phyloP scores from a whole-genome alignment of 2,888 invertebrate species.

The Endomychus coccineus region DNA sequence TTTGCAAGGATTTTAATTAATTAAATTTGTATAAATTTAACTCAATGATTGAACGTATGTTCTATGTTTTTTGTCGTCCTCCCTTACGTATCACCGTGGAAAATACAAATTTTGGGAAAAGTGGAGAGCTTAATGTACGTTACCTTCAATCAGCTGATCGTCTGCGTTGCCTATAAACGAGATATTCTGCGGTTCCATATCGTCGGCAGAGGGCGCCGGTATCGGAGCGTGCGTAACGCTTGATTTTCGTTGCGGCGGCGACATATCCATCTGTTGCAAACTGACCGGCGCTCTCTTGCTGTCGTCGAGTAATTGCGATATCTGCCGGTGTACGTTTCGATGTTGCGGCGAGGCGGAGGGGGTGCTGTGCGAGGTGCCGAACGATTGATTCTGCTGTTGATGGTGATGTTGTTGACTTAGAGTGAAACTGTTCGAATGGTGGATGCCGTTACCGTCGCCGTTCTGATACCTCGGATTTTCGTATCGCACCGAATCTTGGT shows the following conservation, averaged over 20 bases:
- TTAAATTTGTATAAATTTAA: too few species aligned
- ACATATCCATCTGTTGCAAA: slow-evolving; percentile 33
- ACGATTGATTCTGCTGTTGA: slow-evolving; percentile 49
- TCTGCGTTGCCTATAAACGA: slow-evolving; percentile 77
- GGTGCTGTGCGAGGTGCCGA: slow-evolving; percentile 45
- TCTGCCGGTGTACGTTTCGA: slow-evolving; percentile 51
- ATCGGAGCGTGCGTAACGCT: slow-evolving; percentile 51
- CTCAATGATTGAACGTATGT: too few species aligned
- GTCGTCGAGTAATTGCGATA: slow-evolving; percentile 45
- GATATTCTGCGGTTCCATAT: slow-evolving; percentile 90
- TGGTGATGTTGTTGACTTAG: slow-evolving; percentile 45
- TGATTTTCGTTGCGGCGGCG: slow-evolving; percentile 34
- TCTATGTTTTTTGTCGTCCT: too few species aligned
- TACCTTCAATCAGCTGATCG: slow-evolving; percentile 43
- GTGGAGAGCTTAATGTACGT: too few species aligned
- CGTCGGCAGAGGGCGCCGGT: slow-evolving; percentile 65
- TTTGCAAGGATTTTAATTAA: too few species aligned
- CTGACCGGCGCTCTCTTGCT: slow-evolving; percentile 21
- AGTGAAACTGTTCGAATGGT: slow-evolving; percentile 51
- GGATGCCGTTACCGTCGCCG: slow-evolving; percentile 43
- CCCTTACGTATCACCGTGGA: too few species aligned
- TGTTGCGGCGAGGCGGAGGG: slow-evolving; percentile 61
- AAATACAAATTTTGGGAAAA: too few species aligned
- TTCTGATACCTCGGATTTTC: too few species aligned
- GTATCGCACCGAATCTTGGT: too few species aligned